A percentile compares a stretch with the other conserved stretches of the same genome.
phyloP scores from a whole-genome alignment of 2,888 invertebrate species.

The Ethmia dodecea region DNA sequence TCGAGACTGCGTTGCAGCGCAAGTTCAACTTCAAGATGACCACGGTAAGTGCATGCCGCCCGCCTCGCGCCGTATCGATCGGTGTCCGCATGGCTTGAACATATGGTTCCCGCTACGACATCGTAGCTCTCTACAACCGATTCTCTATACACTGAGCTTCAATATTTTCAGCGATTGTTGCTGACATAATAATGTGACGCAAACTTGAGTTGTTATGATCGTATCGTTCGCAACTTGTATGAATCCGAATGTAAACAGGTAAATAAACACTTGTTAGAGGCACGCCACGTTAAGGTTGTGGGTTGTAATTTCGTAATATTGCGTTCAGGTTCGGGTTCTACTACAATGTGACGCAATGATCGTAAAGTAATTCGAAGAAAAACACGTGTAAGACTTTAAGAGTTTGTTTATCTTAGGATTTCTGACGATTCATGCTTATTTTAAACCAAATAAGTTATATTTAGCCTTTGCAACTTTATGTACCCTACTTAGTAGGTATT shows the following conservation, averaged over 20 bases:
- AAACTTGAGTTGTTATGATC: slow-evolving; percentile 26
- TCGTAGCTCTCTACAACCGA: slow-evolving; percentile 43
- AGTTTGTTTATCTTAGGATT: no score
- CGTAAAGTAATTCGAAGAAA: no score
- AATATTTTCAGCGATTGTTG: slow-evolving; percentile 17
- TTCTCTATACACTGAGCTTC: slow-evolving; percentile 32
- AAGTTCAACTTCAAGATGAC: slow-evolving; percentile 75
- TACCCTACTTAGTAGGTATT: no score
- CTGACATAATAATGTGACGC: slow-evolving; percentile 21
- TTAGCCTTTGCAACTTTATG: no score
- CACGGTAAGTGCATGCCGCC: slow-evolving; percentile 71
- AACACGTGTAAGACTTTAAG: no score
- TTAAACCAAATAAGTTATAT: no score
- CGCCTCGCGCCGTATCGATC: slow-evolving; percentile 60
- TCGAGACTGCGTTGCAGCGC: slow-evolving; percentile 73
- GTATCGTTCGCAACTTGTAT: slow-evolving; percentile 26
- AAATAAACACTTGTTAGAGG: slow-evolving; percentile 68
- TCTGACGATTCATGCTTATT: no score
- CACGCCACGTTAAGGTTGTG: slow-evolving; percentile 33
- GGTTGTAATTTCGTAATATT: slow-evolving; percentile 13
- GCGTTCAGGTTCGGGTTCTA: background rate
- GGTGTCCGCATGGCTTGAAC: slow-evolving; percentile 61
- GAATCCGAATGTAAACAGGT: slow-evolving; percentile 38
- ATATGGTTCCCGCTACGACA: slow-evolving; percentile 60
- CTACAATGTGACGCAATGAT: no score